Percentiles rank a stretch among this genome's conserved stretches.
Evolutionary conservation across 2,113 vertebrate genomes (phyloP).

Genomic region (Corythornis madagascariensis): DNA sequence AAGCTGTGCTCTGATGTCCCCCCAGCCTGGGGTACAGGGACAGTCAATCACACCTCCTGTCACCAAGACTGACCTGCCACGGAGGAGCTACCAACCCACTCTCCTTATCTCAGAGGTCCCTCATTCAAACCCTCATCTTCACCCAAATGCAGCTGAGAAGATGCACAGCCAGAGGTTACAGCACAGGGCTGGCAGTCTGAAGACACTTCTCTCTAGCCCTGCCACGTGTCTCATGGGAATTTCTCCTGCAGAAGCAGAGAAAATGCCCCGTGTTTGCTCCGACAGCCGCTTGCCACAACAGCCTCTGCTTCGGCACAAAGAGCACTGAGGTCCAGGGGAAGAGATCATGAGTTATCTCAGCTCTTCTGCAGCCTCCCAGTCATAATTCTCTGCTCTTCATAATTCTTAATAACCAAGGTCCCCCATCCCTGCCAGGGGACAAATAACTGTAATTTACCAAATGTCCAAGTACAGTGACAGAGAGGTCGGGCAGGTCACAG

Average conservation of each 20-base stretch:
- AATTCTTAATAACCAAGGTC: constrained; percentile 24
- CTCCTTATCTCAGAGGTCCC: neutral
- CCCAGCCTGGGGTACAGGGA: fast-evolving
- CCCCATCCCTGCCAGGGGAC: neutral
- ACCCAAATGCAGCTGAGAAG: fast-evolving
- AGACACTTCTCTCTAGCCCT: neutral
- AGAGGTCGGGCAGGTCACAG: neutral
- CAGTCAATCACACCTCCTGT: neutral
- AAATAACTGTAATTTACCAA: constrained; percentile 19
- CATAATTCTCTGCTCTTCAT: neutral
- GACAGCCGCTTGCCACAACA: fast-evolving
- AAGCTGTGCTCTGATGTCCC: fast-evolving
- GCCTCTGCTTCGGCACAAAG: neutral
- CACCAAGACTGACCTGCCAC: fast-evolving
- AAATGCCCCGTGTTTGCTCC: fast-evolving
- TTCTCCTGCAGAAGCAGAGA: neutral
- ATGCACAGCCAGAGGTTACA: neutral
- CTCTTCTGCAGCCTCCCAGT: neutral
- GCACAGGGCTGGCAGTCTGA: neutral
- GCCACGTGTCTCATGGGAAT: neutral
- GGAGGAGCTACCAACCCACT: neutral
- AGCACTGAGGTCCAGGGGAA: neutral
- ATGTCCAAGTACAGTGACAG: neutral
- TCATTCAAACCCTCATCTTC: fast-evolving
- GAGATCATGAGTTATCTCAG: neutral